A percentile compares a stretch with the other conserved stretches of the same genome.
phyloP scores from a whole-genome alignment of 2,888 invertebrate species.

The Oligia latruncula region DNA sequence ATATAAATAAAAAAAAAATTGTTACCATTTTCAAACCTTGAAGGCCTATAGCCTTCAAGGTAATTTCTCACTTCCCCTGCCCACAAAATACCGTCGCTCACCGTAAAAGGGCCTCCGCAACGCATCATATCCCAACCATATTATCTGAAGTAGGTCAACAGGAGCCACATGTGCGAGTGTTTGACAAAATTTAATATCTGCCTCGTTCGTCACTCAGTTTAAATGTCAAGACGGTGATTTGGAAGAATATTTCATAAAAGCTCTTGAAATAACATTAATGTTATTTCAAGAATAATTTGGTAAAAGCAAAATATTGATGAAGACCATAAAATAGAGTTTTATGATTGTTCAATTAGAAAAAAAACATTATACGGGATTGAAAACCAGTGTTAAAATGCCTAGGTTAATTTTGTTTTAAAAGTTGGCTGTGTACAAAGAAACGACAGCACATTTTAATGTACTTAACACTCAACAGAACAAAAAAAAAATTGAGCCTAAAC shows the following conservation, averaged over 20 bases:
- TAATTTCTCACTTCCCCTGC: not conserved
- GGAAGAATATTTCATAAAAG: slow-evolving; percentile 17
- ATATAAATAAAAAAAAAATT: no score
- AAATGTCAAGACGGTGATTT: slow-evolving; percentile 58
- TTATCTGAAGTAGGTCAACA: slow-evolving; percentile 53
- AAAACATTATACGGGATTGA: not conserved
- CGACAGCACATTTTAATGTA: not conserved
- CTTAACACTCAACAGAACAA: not conserved
- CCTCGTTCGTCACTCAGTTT: slow-evolving; percentile 37
- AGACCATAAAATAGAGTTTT: not conserved
- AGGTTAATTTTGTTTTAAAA: not conserved
- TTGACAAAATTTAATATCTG: slow-evolving; percentile 61
- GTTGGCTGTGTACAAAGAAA: not conserved
- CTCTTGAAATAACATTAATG: slow-evolving; percentile 5
- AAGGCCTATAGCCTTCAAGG: no score
- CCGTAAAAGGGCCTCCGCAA: not conserved
- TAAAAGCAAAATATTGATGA: slow-evolving; percentile 3
- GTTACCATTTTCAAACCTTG: not conserved
- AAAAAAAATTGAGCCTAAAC: not conserved
- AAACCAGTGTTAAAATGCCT: not conserved
- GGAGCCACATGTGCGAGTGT: slow-evolving; percentile 47
- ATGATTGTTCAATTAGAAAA: not conserved
- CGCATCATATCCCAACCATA: slow-evolving; percentile 15
- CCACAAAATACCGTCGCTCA: not conserved
- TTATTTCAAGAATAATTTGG: not conserved